phyloP scores from a whole-genome alignment of 2,888 invertebrate species.

The Heteromyza rotundicornis region DNA sequence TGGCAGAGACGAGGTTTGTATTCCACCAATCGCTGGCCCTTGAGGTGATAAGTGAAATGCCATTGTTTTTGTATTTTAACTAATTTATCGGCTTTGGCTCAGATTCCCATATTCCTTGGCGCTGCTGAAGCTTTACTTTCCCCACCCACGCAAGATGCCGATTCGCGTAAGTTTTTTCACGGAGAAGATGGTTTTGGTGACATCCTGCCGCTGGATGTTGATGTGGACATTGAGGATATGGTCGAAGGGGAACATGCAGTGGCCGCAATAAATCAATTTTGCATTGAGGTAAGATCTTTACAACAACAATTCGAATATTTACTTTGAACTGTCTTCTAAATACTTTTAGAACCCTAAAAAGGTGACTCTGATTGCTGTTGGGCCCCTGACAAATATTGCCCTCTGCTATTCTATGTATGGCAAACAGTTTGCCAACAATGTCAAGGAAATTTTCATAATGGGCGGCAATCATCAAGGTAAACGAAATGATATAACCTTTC shows the following conservation, averaged over 20 bases:
- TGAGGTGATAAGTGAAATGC: neutral
- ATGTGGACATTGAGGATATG: constrained; percentile 61
- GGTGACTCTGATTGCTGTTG: constrained; percentile 71
- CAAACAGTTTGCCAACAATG: constrained; percentile 66
- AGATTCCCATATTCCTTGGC: constrained; percentile 78
- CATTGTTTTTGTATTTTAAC: neutral
- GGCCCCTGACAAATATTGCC: constrained; percentile 82
- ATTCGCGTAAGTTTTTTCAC: constrained; percentile 63
- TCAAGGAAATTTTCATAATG: constrained; percentile 77
- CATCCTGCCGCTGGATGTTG: constrained; percentile 62
- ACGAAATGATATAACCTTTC: constrained; percentile 14
- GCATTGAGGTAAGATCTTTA: constrained; percentile 64
- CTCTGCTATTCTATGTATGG: constrained; percentile 74
- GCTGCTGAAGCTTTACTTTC: constrained; percentile 63
- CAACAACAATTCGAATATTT: neutral
- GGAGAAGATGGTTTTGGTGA: constrained; percentile 79
- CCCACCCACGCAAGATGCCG: constrained; percentile 59
- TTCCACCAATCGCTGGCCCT: neutral
- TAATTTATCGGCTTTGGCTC: constrained; percentile 25
- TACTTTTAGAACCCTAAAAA: constrained; percentile 62
- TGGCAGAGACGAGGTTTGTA: constrained; percentile 69
- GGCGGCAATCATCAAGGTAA: constrained; percentile 77
- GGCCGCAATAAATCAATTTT: constrained; percentile 67
- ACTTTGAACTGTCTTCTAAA: neutral
- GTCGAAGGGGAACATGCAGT: constrained; percentile 68